phyloP scores from a whole-genome alignment of 2,797 vertebrate species.

The Perodicticus potto region DNA sequence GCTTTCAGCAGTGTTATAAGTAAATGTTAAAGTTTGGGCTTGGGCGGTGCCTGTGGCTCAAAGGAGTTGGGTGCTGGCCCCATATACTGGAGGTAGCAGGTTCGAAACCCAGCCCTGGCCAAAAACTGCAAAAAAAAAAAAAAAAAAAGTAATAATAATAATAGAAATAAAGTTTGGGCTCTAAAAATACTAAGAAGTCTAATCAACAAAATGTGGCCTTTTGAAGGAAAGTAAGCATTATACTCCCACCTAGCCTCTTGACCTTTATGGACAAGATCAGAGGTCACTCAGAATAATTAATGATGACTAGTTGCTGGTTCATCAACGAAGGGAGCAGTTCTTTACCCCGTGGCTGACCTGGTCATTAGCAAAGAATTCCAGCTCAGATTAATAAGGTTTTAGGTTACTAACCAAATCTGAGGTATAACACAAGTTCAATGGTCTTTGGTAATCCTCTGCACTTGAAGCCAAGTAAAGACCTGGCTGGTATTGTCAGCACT shows the following conservation, averaged over 20 bases:
- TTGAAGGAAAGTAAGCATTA: background rate
- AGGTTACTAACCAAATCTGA: background rate
- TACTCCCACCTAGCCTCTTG: background rate
- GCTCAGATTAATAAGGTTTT: background rate
- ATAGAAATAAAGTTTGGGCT: background rate
- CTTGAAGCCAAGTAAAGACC: background rate
- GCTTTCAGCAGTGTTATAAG: conserved; percentile 19
- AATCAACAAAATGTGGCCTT: background rate
- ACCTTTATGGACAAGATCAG: background rate
- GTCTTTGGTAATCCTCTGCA: background rate
- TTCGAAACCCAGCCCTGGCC: too few relatives aligned
- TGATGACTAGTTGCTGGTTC: background rate
- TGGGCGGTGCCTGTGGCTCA: background rate
- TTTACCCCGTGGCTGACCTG: background rate
- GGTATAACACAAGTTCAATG: background rate
- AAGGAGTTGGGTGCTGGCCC: too few relatives aligned
- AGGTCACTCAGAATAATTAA: background rate
- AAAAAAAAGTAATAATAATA: too few relatives aligned
- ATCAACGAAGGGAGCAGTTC: background rate
- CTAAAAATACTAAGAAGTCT: background rate
- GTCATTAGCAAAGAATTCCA: background rate
- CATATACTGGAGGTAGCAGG: too few relatives aligned
- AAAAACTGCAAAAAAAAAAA: too few relatives aligned
- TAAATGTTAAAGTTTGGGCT: background rate
- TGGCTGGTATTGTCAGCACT: background rate